These are phyloP conservation scores for Perccottus glenii DNA, from an alignment of 2,113 vertebrate species.

Conservation along the genomic window DNA sequence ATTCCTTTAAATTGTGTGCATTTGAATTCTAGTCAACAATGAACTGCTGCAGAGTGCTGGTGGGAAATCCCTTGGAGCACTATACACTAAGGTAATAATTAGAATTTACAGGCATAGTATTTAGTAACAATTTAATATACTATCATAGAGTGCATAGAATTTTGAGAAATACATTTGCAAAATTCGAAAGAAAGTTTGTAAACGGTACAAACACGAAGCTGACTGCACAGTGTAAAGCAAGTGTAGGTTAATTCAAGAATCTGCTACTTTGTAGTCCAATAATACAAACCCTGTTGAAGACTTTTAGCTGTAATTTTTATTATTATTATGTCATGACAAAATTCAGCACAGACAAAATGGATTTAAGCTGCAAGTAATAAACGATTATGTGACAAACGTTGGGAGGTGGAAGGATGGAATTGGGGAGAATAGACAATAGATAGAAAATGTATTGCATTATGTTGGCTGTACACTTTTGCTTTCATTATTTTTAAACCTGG, in stretches of 20 bases:
- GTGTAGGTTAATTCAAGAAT: neutral
- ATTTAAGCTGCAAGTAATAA: neutral
- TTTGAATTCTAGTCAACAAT: constrained; percentile 22
- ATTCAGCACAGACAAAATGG: neutral
- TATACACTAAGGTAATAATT: constrained; percentile 44
- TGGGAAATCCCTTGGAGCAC: constrained; percentile 27
- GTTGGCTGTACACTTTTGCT: too few species aligned
- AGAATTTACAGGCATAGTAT: too few species aligned
- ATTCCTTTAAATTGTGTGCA: constrained; percentile 2
- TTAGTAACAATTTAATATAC: too few species aligned
- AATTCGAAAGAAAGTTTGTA: neutral
- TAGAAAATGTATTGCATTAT: too few species aligned
- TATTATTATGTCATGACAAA: neutral
- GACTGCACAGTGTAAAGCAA: neutral
- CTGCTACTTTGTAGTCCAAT: neutral
- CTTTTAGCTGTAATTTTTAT: neutral
- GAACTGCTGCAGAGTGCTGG: constrained; percentile 8
- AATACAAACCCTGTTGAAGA: too few species aligned
- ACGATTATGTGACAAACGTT: too few species aligned
- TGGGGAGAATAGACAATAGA: too few species aligned
- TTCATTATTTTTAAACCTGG: too few species aligned
- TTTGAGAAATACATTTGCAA: too few species aligned
- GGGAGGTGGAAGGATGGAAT: too few species aligned
- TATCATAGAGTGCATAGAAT: too few species aligned
- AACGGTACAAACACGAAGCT: neutral